A percentile compares a stretch with the other conserved stretches of the same genome.
Conservation (phyloP, 2,888 invertebrate species). For the Eurois occulta region DNA sequence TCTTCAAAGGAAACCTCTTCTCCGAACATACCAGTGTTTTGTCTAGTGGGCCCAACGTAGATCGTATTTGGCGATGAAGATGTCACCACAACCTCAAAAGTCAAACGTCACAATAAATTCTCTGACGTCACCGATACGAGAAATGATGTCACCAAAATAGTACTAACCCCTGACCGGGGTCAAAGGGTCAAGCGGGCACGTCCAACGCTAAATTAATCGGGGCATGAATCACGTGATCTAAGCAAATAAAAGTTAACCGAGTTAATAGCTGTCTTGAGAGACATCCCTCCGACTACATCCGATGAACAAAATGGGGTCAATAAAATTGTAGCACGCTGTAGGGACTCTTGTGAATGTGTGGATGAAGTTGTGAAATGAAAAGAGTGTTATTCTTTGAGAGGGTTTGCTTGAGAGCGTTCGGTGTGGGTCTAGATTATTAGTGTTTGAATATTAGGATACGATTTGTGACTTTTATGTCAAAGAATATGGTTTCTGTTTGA, state of each 20-base stretch:
- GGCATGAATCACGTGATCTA: conserved; percentile 65
- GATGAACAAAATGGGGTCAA: conserved; percentile 57
- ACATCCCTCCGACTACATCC: conserved; percentile 45
- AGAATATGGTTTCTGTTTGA: not conserved
- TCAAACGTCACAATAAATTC: not conserved
- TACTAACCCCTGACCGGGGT: conserved; percentile 28
- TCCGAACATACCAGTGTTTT: not conserved
- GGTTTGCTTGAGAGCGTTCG: not conserved
- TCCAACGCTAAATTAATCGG: conserved; percentile 60
- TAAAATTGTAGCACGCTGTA: conserved; percentile 56
- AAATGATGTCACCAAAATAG: conserved; percentile 38
- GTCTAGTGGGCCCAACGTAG: not conserved
- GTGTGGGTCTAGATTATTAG: not conserved
- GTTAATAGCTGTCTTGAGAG: conserved; percentile 68
- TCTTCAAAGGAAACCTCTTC: not conserved
- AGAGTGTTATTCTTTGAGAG: conserved; percentile 14
- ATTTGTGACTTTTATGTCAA: not conserved
- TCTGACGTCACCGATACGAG: conserved; percentile 20
- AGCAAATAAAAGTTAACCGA: conserved; percentile 62
- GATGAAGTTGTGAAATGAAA: conserved; percentile 10
- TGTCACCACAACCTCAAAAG: not conserved
- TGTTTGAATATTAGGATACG: not conserved
- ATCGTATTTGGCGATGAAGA: not conserved
- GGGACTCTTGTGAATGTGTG: conserved; percentile 34
- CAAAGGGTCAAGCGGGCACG: conserved; percentile 49